phyloP scores from a whole-genome alignment of 2,888 invertebrate species.

The Pyrochroa serraticornis region DNA sequence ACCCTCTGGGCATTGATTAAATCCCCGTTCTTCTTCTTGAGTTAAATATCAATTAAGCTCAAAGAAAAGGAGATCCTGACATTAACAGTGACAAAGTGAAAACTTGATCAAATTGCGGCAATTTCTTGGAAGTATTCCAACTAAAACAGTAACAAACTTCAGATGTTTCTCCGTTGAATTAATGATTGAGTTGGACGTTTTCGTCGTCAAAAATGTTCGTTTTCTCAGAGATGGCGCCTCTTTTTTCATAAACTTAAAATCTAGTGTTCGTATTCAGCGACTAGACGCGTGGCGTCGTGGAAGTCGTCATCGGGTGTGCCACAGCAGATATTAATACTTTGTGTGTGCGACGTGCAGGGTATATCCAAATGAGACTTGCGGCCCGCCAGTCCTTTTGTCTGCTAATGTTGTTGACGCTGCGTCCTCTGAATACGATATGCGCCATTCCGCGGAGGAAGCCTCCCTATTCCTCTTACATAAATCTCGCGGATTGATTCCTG shows the following conservation, averaged over 20 bases:
- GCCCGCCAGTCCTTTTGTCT: constrained; percentile 38
- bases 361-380: constrained; percentile 35
- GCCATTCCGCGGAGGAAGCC: constrained; percentile 23
- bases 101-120: no score
- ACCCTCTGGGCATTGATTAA: no score
- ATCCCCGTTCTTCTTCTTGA: no score
- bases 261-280: neutral
- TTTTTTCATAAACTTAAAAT: neutral
- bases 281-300: neutral
- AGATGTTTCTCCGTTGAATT: no score
- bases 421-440: constrained; percentile 36
- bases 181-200: no score
- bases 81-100: no score
- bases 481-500: constrained; percentile 24
- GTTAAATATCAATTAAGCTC: no score
- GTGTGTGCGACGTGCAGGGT: constrained; percentile 38
- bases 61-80: no score
- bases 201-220: no score
- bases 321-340: constrained; percentile 39
- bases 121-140: no score
- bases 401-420: constrained; percentile 37
- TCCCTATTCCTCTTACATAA: constrained; percentile 9
- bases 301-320: constrained; percentile 27
- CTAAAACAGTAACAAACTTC: no score
- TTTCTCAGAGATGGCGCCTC: no score